Conservation (phyloP, 2,888 invertebrate genomes). For the Tetanocera ferruginea region DNA sequence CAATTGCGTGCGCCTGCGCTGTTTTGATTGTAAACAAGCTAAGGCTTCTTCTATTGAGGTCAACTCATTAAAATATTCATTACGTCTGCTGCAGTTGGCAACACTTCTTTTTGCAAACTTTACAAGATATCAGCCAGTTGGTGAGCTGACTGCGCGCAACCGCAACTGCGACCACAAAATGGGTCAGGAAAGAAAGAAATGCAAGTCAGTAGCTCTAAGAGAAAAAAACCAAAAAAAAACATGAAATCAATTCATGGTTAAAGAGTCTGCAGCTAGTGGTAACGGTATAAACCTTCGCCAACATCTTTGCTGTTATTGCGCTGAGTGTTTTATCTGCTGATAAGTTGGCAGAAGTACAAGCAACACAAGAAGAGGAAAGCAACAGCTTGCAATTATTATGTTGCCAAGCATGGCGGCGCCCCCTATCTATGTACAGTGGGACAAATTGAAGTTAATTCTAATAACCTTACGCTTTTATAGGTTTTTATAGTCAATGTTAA, state of each 20-base stretch:
- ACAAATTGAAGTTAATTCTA: constrained; percentile 17
- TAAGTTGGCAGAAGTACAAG: constrained; percentile 3
- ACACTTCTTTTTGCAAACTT: neutral
- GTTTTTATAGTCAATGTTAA: too few species aligned
- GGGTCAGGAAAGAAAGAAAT: neutral
- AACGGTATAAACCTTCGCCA: neutral
- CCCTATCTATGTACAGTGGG: neutral
- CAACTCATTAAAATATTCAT: constrained; percentile 5
- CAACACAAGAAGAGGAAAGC: neutral
- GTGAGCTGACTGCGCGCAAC: neutral
- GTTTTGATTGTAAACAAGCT: too few species aligned
- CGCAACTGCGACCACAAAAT: neutral
- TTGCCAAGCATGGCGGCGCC: neutral
- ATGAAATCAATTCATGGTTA: constrained; percentile 10
- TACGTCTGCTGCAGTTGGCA: neutral
- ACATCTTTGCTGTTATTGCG: neutral
- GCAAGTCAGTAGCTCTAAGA: neutral
- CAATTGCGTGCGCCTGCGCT: neutral
- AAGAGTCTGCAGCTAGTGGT: constrained; percentile 1
- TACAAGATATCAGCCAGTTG: neutral
- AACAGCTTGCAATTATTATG: constrained; percentile 3
- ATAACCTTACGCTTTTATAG: neutral
- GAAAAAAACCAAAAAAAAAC: neutral
- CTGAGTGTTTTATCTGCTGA: neutral
- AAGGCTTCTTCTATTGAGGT: neutral